These are phyloP conservation scores for Oryzias woworae DNA, from an alignment of 2,113 vertebrate species.

Conservation along the genomic window DNA sequence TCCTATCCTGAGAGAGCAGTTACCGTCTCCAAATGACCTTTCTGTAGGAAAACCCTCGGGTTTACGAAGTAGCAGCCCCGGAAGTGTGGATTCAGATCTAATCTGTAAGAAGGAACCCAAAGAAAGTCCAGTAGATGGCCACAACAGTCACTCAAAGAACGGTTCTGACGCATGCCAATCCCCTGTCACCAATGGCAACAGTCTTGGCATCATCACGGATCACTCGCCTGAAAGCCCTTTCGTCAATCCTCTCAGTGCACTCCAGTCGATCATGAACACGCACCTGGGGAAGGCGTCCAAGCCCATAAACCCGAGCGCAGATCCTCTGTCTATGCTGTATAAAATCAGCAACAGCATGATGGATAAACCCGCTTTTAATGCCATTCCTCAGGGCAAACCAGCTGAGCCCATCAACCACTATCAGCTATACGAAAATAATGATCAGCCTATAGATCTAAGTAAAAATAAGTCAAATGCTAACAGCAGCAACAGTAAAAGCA, in stretches of 20 bases:
- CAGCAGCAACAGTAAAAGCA: conserved; percentile 85
- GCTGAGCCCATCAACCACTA: conserved; percentile 88
- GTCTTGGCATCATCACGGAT: conserved; percentile 94
- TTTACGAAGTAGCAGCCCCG: conserved; percentile 76
- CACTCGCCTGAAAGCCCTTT: conserved; percentile 95
- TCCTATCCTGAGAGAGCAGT: conserved; percentile 86
- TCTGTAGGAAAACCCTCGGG: conserved; percentile 69
- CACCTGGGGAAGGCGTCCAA: conserved; percentile 98
- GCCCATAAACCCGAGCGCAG: conserved; percentile 87
- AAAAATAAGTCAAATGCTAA: conserved; percentile 88
- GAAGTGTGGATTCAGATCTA: conserved; percentile 76
- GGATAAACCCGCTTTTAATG: conserved; percentile 90
- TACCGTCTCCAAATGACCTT: conserved; percentile 81
- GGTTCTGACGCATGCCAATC: conserved; percentile 85
- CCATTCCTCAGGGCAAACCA: conserved; percentile 87
- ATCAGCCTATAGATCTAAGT: conserved; percentile 98
- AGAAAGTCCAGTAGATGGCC: conserved; percentile 78
- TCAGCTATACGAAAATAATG: conserved; percentile 85
- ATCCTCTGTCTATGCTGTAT: conserved; percentile 97
- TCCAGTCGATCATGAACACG: conserved; percentile 99
- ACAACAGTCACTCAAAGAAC: conserved; percentile 80
- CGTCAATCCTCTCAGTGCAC: conserved; percentile 94
- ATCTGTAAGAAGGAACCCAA: conserved; percentile 87
- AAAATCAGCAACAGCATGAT: conserved; percentile 99
- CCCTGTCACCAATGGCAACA: conserved; percentile 91